Evolutionary conservation across 2,888 invertebrate genomes (phyloP).

Genomic region (Holacanthella duospinosa): DNA sequence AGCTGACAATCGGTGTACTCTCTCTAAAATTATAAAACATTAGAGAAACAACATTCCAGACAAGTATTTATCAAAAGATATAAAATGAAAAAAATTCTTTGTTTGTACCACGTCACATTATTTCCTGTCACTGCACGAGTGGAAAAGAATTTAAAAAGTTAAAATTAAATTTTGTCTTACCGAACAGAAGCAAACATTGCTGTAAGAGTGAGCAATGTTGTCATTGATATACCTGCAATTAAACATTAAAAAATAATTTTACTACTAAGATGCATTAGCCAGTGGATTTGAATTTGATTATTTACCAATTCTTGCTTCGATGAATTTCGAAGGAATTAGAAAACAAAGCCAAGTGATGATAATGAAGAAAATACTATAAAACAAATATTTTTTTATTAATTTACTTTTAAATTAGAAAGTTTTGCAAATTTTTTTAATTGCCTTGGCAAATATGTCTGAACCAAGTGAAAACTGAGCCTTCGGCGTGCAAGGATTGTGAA

Average conservation of each 20-base stretch:
- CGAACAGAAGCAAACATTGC: conserved; percentile 34
- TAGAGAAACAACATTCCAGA: no score
- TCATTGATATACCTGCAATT: conserved; percentile 34
- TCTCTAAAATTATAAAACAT: conserved; percentile 17
- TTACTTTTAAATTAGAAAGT: neutral
- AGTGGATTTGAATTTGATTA: no score
- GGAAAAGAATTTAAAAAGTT: neutral
- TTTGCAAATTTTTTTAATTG: no score
- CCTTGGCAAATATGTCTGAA: conserved; percentile 28
- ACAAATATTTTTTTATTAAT: neutral
- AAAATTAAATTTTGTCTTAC: conserved; percentile 1
- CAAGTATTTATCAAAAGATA: no score
- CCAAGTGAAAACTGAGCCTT: conserved; percentile 26
- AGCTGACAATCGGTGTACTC: conserved; percentile 28
- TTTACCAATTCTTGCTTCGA: conserved; percentile 33
- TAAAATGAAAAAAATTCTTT: neutral
- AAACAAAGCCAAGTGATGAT: conserved; percentile 33
- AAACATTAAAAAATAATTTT: no score
- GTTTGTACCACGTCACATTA: neutral
- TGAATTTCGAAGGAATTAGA: conserved; percentile 28
- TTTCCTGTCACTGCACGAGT: neutral
- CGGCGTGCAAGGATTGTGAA: conserved; percentile 9
- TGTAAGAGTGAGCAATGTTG: conserved; percentile 30
- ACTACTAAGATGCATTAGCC: no score
- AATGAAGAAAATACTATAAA: conserved; percentile 32